Base-by-base conservation (phyloP, 2,888 invertebrate species). In the Leptogaster cylindrica region DNA sequence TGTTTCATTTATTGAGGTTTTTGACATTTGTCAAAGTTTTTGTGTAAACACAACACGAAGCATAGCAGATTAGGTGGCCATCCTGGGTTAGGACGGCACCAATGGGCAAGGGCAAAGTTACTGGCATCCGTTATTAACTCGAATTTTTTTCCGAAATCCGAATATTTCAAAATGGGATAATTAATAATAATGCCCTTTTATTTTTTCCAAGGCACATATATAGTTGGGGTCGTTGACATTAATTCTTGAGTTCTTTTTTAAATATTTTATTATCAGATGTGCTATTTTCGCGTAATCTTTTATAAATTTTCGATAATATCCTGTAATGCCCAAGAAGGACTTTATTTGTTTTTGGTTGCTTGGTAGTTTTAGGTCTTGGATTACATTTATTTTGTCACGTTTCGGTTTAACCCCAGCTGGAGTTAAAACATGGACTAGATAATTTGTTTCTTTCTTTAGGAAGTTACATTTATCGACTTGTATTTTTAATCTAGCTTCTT, bases 371-470 rank as follows among this genome's bases (percentile, higher is more conserved):
- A 46, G 48, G 31, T 63, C 48, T 4, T 46, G 7, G 16, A 74
- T 72, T 4, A 70, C 71, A 52, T 71, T 64, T 0, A 72, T 73
- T 70, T 76, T 76, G 1, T 70, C 68, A 0, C 74, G 74, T 44
- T 76, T 73, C 2, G 76, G 75, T 55, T 69, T 73, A 8, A 75
- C 71, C 18, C 73, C 74, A 1, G 75, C 73, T 1, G 74, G 73
- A 8, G 77, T 58, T 14, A 58, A 70, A 3, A 75, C 36, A 50
- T 75, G 76, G 3, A 77, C 63, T 10, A 63, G 28, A 18, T 46
- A 63, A 20, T 65, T 28, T 10, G 28, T 51, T 41, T 65, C 41
- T 28, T 65, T 18, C 18, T 52, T 52, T 0, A 65, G 3, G 14
- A 51, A 65, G 27, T 46, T 31, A 12, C 52, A 33, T 33, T 55